These are phyloP conservation scores for Lissonota sp. DNA, from an alignment of 2,888 invertebrate genomes.

Conservation along the genomic window DNA sequence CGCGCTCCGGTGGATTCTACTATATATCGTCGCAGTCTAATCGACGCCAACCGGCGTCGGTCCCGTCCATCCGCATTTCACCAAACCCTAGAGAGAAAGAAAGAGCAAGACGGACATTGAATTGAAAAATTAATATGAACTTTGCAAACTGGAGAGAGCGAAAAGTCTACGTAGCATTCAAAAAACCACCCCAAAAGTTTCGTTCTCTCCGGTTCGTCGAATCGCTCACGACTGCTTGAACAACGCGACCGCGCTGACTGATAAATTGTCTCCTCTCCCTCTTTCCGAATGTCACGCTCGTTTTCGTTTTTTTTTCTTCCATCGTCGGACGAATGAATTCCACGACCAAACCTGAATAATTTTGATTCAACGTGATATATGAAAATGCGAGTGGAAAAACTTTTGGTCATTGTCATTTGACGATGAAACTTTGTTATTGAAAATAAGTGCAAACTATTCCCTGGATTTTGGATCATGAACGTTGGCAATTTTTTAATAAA, in stretches of 20 bases:
- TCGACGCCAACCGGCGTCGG: conserved; percentile 62
- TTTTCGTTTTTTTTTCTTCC: neutral
- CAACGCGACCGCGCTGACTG: conserved; percentile 2
- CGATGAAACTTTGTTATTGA: conserved; percentile 17
- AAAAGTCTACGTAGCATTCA: conserved; percentile 24
- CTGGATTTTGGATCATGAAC: too few species aligned
- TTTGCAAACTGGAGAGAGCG: conserved; percentile 30
- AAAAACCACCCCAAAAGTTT: conserved; percentile 52
- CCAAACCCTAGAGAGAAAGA: conserved; percentile 29
- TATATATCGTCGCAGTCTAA: conserved; percentile 49
- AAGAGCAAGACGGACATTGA: conserved; percentile 1
- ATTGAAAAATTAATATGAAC: conserved; percentile 66
- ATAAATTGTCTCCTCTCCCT: conserved; percentile 37
- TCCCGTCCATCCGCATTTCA: conserved; percentile 51
- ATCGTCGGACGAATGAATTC: conserved; percentile 4
- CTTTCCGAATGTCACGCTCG: neutral
- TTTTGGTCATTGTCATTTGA: neutral
- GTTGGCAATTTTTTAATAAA: too few species aligned
- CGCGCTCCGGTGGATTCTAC: conserved; percentile 32
- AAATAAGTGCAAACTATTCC: neutral
- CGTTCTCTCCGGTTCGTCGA: conserved; percentile 19
- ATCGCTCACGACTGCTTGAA: conserved; percentile 42
- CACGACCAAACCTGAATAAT: conserved; percentile 29
- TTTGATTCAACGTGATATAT: neutral
- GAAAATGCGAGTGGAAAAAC: neutral